Base-by-base conservation (phyloP, 1,140 invertebrate genomes). In the Pygmarrhopalites habei region DNA sequence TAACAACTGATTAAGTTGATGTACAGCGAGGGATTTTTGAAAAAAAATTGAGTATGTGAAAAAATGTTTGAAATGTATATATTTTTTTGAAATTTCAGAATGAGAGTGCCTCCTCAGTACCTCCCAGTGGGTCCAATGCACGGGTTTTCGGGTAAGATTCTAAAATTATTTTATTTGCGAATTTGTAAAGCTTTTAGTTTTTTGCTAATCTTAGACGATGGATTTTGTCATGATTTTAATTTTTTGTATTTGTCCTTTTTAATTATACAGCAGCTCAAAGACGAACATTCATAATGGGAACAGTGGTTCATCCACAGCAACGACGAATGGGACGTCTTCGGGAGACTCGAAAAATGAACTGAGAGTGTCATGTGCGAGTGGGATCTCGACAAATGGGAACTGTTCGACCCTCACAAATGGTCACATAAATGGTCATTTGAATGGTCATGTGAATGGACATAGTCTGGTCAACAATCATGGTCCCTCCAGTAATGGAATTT, bases 221-320 rank as follows among this genome's bases (percentile, higher is more conserved):
- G n/a, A n/a, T n/a, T n/a, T n/a, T n/a, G n/a, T n/a, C n/a, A n/a
- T n/a, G n/a, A n/a, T n/a, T n/a, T n/a, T n/a, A n/a, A n/a, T n/a
- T n/a, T n/a, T n/a, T n/a, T n/a, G n/a, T n/a, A n/a, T n/a, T n/a
- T n/a, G n/a, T n/a, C n/a, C n/a, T n/a, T n/a, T n/a, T n/a, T n/a
- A n/a, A n/a, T n/a, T n/a, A n/a, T 47, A 65, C 1, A 70, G 62
- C 29, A 70, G 68, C 56, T 66, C 68, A 10, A 70, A 70, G 41
- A 65, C 68, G 43, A 70, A 70, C 46, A 70, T 70, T 57, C 64
- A 64, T 41, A 70, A 67, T 41, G 62, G 58, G 7, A 62, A 58
- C 39, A 53, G 56, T 19, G 64, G 64, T 5, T 60, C 66, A 0
- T 60, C 66, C 23, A 64, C 66, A 21, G 58, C 49, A 26, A 60